These are phyloP conservation scores for Conus canariensis DNA, from an alignment of 2,888 invertebrate species.

Conservation along the genomic window DNA sequence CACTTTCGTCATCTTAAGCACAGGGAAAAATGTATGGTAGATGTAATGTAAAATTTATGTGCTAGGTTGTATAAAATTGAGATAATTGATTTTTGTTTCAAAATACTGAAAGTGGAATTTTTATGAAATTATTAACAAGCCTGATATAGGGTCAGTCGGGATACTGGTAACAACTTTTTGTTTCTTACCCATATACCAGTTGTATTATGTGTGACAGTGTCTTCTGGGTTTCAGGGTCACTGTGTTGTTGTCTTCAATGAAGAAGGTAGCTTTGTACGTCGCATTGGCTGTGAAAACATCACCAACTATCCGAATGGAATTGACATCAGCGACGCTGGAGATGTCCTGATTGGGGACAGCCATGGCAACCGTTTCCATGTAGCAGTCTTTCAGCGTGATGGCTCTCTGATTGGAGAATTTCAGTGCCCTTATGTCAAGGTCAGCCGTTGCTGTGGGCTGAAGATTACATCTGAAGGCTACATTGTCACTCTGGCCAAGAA, in stretches of 20 bases:
- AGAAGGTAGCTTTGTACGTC: conserved; percentile 92
- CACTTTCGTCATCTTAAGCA: too few species aligned
- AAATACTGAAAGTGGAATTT: too few species aligned
- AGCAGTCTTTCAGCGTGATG: conserved; percentile 94
- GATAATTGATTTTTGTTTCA: too few species aligned
- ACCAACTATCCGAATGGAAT: conserved; percentile 99
- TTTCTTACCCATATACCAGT: too few species aligned
- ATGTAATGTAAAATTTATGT: too few species aligned
- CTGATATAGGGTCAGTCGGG: too few species aligned
- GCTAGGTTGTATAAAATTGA: too few species aligned
- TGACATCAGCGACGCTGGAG: conserved; percentile 97
- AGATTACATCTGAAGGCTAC: conserved; percentile 97
- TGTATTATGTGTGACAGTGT: too few species aligned
- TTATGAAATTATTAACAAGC: too few species aligned
- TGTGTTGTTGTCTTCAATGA: conserved; percentile 95
- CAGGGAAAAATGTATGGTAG: too few species aligned
- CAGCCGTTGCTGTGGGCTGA: conserved; percentile 97
- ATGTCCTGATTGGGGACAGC: conserved; percentile 97
- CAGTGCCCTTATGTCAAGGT: conserved; percentile 99
- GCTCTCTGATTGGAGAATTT: conserved; percentile 86
- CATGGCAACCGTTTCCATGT: conserved; percentile 99
- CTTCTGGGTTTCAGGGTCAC: conserved; percentile 84
- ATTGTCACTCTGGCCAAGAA: conserved; percentile 95
- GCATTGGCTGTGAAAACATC: conserved; percentile 96
- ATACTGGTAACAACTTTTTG: too few species aligned